A percentile compares a stretch with the other conserved stretches of the same genome.
Conservation (phyloP, 1,140 invertebrate genomes). For the Tachypleus tridentatus region DNA sequence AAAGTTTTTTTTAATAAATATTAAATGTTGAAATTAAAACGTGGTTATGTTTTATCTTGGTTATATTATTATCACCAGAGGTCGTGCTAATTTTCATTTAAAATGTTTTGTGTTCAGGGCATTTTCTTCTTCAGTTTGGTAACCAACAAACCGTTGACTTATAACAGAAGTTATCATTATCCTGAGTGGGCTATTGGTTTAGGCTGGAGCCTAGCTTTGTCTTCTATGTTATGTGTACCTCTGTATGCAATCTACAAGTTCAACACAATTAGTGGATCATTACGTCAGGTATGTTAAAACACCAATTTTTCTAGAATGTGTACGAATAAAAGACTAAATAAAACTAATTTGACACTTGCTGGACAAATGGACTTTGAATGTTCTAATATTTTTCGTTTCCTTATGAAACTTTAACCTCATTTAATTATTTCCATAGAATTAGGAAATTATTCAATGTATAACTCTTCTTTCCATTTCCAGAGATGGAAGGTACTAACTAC, state of each 20-base stretch:
- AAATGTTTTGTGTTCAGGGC: constrained; percentile 33
- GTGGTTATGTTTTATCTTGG: constrained; percentile 3
- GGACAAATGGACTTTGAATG: too few species aligned
- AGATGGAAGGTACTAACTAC: too few species aligned
- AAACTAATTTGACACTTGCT: too few species aligned
- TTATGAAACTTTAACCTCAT: too few species aligned
- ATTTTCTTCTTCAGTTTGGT: constrained; percentile 46
- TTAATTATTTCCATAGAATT: too few species aligned
- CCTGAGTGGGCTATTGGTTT: constrained; percentile 47
- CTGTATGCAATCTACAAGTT: constrained; percentile 42
- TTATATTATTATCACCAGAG: too few species aligned
- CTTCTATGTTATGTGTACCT: constrained; percentile 48
- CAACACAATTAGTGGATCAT: constrained; percentile 30
- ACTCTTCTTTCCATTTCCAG: too few species aligned
- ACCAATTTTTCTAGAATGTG: background rate
- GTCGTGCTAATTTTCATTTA: too few species aligned
- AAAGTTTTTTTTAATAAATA: too few species aligned
- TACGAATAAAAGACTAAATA: too few species aligned
- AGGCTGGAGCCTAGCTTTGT: constrained; percentile 48
- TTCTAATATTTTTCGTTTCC: too few species aligned
- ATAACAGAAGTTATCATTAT: constrained; percentile 45
- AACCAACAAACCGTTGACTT: constrained; percentile 39
- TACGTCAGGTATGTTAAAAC: constrained; percentile 23
- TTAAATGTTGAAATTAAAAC: constrained; percentile 3
- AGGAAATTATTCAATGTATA: too few species aligned